Percentiles rank a stretch among this genome's conserved stretches.
phyloP scores from a whole-genome alignment of 2,888 invertebrate species.

The Mythimna ferrago region DNA sequence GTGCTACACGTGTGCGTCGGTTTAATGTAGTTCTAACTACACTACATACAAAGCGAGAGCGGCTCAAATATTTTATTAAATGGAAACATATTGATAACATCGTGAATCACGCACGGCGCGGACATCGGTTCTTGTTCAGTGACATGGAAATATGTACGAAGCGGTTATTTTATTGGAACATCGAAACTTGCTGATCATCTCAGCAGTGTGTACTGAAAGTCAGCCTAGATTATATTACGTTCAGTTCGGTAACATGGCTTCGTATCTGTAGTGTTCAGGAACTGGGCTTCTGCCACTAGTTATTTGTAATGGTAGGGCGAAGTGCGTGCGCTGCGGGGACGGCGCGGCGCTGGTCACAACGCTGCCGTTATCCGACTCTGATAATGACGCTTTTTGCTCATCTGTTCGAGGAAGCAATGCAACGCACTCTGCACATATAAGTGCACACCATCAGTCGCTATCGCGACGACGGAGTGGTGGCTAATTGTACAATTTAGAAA shows the following conservation, averaged over 20 bases:
- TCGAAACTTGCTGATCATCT: background rate
- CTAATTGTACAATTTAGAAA: slow-evolving; percentile 13
- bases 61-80: background rate
- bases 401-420: slow-evolving; percentile 14
- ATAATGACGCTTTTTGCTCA: slow-evolving; percentile 22
- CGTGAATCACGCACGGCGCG: background rate
- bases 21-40: too few relatives aligned
- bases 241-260: background rate
- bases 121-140: background rate
- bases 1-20: too few relatives aligned
- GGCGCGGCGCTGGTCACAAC: slow-evolving; percentile 6
- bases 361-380: slow-evolving; percentile 13
- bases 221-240: background rate
- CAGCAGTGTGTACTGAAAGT: background rate
- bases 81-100: background rate
- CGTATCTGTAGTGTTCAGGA: background rate
- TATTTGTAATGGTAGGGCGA: too few relatives aligned
- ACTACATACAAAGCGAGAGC: background rate
- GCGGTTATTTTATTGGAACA: background rate
- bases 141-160: background rate
- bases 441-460: background rate
- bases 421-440: background rate
- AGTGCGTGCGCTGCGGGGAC: background rate
- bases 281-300: background rate
- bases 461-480: slow-evolving; percentile 1